Base-by-base conservation (phyloP, 2,797 vertebrate species). In the Avahi laniger region DNA sequence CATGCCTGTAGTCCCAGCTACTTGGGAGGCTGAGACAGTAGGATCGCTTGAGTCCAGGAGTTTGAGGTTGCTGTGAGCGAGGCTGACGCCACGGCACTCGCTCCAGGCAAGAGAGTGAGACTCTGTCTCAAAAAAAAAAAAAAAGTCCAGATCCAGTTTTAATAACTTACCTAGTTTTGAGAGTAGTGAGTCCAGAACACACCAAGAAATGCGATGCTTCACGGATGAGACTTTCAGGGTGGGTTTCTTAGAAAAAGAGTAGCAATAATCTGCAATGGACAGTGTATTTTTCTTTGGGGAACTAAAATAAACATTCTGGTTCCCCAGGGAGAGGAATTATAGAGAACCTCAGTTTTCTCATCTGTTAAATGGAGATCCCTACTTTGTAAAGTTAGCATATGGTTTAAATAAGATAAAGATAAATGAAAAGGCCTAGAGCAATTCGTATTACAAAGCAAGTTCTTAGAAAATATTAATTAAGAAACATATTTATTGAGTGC, bases 151-250 rank as follows among this genome's bases (percentile, higher is more conserved):
- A 97, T 94, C 88, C 93, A 92, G 88, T 94, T 96, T 97, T 97
- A 97, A 96, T 97, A 97, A 95, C 94, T 94, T 97, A 98, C 97
- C 97, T 98, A 96, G 73, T 92, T 97, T 96, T 95, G 91, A 89
- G 79, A 78, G 79, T 95, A 75, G 80, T 87, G 92, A 89, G 83
- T 95, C 94, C 94, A 91, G 91, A 75, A 65, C 78, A 86, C 95
- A 87, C 88, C 35, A 84, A 90, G 94, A 94, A 93, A 52, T 52
- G 35, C 61, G 61, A 48, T 80, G 52, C 91, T 92, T 88, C 20
- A 22, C 82, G 87, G 95, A 54, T 63, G 70, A 86, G 79, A 80
- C 35, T 79, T 81, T 26, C 43, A 73, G 59, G 84, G 28, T 15
- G 52, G 80, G 61, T 61, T 80, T 92, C 83, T 59, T 54, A 72